These are phyloP conservation scores for Bubo scandiacus DNA, from an alignment of 2,113 vertebrate species.

Conservation along the genomic window DNA sequence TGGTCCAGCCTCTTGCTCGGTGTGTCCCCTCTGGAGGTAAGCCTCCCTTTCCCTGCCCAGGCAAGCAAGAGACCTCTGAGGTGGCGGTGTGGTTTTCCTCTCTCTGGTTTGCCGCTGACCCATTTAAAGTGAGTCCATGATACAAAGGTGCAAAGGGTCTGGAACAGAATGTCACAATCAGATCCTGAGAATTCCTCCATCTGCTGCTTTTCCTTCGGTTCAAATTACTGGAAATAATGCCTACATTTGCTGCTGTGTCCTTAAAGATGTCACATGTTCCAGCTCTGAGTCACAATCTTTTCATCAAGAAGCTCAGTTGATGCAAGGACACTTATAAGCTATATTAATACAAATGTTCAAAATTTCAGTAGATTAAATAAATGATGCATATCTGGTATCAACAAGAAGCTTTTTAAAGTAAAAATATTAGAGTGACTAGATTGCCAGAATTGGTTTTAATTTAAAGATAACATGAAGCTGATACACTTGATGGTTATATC, in stretches of 20 bases:
- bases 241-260: neutral
- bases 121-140: neutral
- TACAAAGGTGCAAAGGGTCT: neutral
- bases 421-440: neutral
- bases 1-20: neutral
- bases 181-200: neutral
- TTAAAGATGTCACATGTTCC: neutral
- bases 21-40: neutral
- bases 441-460: neutral
- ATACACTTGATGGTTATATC: neutral
- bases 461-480: neutral
- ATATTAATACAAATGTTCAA: neutral
- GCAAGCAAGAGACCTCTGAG: neutral
- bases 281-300: neutral
- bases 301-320: neutral
- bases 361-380: neutral
- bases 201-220: neutral
- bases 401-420: neutral
- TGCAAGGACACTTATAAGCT: neutral
- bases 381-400: neutral
- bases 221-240: neutral
- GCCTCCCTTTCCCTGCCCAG: neutral
- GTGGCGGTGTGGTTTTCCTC: neutral
- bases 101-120: neutral
- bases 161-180: neutral